Evolutionary conservation across 2,888 invertebrate species (phyloP), one percentile per base, ranked within the genome.

Genomic region (Drosophila kanekoi): DNA sequence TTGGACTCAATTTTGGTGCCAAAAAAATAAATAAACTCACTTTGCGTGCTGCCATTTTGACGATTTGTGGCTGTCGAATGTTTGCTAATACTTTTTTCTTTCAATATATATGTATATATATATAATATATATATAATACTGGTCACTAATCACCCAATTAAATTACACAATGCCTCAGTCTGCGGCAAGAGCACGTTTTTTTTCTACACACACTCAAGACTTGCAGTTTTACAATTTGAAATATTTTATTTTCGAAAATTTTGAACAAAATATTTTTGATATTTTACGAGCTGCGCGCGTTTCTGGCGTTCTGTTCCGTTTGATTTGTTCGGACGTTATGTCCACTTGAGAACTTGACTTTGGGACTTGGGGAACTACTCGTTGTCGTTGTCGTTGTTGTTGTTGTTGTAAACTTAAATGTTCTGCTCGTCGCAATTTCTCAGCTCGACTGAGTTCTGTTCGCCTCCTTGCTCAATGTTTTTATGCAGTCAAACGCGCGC

Each of bases 401-500:
- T 52, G 58, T 58, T 61, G 51, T 61, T 69, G 65, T 65, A 64
- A 77, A 60, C 61, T 56, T 73, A 64, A 77, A 77, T 72, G 76
- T 79, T 77, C 81, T 81, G 82, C 65, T 89, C 90, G 89, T 83
- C 87, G 88, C 90, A 89, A 87, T 79, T 85, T 87, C 84, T 86
- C 81, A 87, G 87, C 80, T 89, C 82, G 79, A 91, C 91, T 90
- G 90, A 91, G 74, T 81, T 87, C 80, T 79, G 72, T 69, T 79
- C 74, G 82, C 79, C 89, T 85, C 84, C 81, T 86, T 84, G 82
- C 89, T 80, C 81, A 85, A 89, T 87, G 89, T 83, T 90, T 90
- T 90, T 90, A 90, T 90, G 90, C 79, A 72, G 69, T 64, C 79
- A 69, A 77, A 67, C 57, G 70, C 73, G 72, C 65, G 66, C 79